phyloP scores from a whole-genome alignment of 2,797 vertebrate species.

The Melanotaenia nigrans region DNA sequence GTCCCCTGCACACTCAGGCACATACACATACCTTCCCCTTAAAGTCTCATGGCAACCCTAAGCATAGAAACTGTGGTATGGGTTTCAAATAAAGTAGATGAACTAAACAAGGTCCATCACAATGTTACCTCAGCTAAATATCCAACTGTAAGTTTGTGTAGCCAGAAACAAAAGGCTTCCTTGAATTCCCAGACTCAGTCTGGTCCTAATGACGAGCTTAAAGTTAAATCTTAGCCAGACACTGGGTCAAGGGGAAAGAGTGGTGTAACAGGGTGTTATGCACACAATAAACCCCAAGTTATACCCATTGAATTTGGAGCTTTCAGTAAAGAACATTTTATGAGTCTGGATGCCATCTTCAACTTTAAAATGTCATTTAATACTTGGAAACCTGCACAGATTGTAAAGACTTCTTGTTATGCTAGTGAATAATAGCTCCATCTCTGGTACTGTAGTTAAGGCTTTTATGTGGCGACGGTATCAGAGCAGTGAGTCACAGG shows the following conservation, averaged over 20 bases:
- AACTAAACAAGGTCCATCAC: slow-evolving; percentile 30
- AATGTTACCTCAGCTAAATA: slow-evolving; percentile 21
- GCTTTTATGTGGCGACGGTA: slow-evolving; percentile 47
- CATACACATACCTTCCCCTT: not conserved
- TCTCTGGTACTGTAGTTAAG: slow-evolving; percentile 39
- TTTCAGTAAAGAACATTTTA: slow-evolving; percentile 65
- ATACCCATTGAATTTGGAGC: slow-evolving; percentile 45
- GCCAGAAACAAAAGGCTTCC: slow-evolving; percentile 32
- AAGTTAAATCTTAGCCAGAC: slow-evolving; percentile 21
- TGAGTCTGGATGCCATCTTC: slow-evolving; percentile 53
- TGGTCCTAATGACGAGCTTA: slow-evolving; percentile 12
- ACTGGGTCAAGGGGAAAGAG: slow-evolving; percentile 5
- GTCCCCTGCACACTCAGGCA: not conserved
- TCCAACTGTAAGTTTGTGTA: slow-evolving; percentile 29
- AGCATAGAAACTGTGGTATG: slow-evolving; percentile 20
- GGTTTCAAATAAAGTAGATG: slow-evolving; percentile 35
- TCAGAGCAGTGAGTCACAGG: slow-evolving; percentile 38
- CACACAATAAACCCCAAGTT: slow-evolving; percentile 56
- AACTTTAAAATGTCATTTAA: slow-evolving; percentile 57
- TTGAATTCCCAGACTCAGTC: slow-evolving; percentile 33
- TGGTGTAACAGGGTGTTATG: slow-evolving; percentile 21
- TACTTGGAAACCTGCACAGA: slow-evolving; percentile 42
- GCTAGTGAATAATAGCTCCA: slow-evolving; percentile 39
- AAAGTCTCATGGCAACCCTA: slow-evolving; percentile 16
- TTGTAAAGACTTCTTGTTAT: slow-evolving; percentile 44